Conservation (phyloP, 1,140 invertebrate species). For the Drosophila paulistorum region DNA sequence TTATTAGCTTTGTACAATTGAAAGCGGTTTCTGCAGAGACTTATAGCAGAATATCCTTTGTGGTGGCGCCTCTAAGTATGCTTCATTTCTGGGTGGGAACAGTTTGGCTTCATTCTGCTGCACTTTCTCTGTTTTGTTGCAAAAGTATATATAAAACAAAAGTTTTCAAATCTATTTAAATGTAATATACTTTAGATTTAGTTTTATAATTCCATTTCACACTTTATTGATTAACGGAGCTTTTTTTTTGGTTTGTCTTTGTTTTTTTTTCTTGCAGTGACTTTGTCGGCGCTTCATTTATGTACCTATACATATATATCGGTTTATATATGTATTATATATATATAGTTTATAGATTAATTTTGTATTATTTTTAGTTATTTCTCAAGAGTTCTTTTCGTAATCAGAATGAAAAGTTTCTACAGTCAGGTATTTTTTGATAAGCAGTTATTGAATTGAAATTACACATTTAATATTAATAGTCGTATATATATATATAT, state of each 20-base stretch:
- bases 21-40: no score
- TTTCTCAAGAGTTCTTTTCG: conserved; percentile 52
- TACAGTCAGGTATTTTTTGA: conserved; percentile 80
- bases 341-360: conserved; percentile 5
- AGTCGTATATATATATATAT: conserved; percentile 52
- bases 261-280: conserved; percentile 35
- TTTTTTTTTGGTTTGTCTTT: conserved; percentile 12
- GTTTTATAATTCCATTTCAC: conserved; percentile 47
- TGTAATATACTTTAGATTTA: background rate
- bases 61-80: no score
- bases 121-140: no score
- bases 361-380: conserved; percentile 25
- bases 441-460: conserved; percentile 78
- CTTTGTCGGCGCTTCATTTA: conserved; percentile 62
- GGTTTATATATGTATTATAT: conserved; percentile 7
- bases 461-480: conserved; percentile 67
- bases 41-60: no score
- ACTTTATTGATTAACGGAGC: conserved; percentile 65
- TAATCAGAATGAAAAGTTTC: conserved; percentile 72
- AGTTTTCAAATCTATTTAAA: background rate
- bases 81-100: no score
- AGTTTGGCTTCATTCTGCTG: no score
- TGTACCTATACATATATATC: conserved; percentile 14
- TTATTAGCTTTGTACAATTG: background rate
- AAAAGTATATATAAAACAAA: background rate